Evolutionary conservation across 2,888 invertebrate species (phyloP), one percentile per base, ranked within the genome.

Genomic region (Nemapogon koenigi): DNA sequence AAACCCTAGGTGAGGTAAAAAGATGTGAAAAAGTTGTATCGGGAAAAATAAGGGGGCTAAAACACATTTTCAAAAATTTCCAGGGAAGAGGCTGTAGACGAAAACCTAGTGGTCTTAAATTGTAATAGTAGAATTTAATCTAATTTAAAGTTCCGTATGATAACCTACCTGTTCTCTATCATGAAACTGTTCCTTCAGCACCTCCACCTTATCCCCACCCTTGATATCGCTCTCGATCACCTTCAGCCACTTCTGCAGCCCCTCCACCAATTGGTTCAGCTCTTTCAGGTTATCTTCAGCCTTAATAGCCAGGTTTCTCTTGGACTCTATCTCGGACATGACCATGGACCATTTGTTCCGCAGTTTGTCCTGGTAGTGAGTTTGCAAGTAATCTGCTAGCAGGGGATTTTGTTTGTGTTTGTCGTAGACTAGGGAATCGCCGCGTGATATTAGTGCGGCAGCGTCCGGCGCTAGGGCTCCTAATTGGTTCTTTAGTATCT

Each of bases 391-490:
- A 41, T 81, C 81, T 0, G 84, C 85, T n/a, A 82, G 69, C 26
- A 59, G 58, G 15, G 85, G 82, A 53, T 82, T 70, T 16, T 57
- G 54, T 43, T 55, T 60, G 59, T 89, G 89, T n/a, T 82, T 83
- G 27, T 81, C 82, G 59, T 89, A 83, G 16, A 90, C 87, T 29
- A 91, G 70, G 40, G 87, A 85, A 62, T 91, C 90, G 1, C 91
- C 90, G 54, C 85, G 85, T 13, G 90, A 89, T 46, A 91, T 90
- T 19, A 90, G 70, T 40, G 86, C 84, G 4, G 90, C 90, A 41
- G 89, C 89, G 58, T 88, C 89, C 2, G 89, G 88, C 8, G 90
- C 89, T 44, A 89, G 62, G 39, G 70, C 68, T 19, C 82, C 83
- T 43, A 86, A 59, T 59, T 87, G 86, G 47, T 78, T 68, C 55